These are phyloP conservation scores for Andrena trimmerana DNA, from an alignment of 2,888 invertebrate genomes.

Conservation along the genomic window DNA sequence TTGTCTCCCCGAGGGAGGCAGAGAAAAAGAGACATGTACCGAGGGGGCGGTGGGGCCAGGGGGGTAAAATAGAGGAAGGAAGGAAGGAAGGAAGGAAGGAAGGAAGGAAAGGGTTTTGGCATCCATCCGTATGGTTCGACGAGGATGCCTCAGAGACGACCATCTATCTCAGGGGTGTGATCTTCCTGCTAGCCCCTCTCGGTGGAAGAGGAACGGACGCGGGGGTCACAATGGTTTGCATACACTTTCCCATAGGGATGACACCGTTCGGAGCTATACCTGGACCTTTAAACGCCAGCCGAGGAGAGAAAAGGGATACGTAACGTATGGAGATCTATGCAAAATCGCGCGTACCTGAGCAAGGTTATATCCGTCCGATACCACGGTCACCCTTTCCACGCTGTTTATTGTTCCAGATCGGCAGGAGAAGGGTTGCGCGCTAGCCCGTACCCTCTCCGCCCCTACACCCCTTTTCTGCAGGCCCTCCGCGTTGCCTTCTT, in stretches of 20 bases:
- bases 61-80: slow-evolving; percentile 37
- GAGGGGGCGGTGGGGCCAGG: slow-evolving; percentile 56
- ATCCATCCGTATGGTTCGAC: slow-evolving; percentile 70
- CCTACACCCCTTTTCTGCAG: slow-evolving; percentile 49
- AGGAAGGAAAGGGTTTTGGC: slow-evolving; percentile 64
- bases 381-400: slow-evolving; percentile 70
- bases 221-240: slow-evolving; percentile 85
- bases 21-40: background rate
- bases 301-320: slow-evolving; percentile 59
- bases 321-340: slow-evolving; percentile 85
- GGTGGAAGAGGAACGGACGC: slow-evolving; percentile 64
- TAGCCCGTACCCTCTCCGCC: slow-evolving; percentile 63
- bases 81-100: slow-evolving; percentile 34
- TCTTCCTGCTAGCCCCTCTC: slow-evolving; percentile 75
- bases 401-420: slow-evolving; percentile 82
- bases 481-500: slow-evolving; percentile 36
- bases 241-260: slow-evolving; percentile 85
- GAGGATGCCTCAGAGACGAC: slow-evolving; percentile 68
- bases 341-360: slow-evolving; percentile 84
- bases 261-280: slow-evolving; percentile 83
- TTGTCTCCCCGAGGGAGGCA: slow-evolving; percentile 69
- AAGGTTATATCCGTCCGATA: slow-evolving; percentile 78
- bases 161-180: slow-evolving; percentile 84
- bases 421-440: slow-evolving; percentile 77
- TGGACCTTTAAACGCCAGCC: slow-evolving; percentile 82